Conservation (phyloP, 37 sponge, comb jelly and placozoan species). For the Oscarella lobularis region DNA sequence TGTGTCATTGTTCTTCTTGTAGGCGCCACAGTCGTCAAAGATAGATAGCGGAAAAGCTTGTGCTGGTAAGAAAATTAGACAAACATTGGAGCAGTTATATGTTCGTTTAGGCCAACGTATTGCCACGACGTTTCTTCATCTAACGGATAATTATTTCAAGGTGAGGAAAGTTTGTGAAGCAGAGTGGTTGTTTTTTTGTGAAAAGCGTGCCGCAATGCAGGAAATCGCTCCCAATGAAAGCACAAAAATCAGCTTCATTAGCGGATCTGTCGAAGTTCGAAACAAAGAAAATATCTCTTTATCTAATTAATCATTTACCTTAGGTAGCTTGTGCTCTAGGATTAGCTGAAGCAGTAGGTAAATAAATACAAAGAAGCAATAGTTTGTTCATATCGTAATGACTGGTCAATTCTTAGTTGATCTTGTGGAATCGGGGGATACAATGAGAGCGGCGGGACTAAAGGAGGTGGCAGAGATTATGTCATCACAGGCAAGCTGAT, state of each 20-base stretch:
- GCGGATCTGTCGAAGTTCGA: slow-evolving; percentile 9
- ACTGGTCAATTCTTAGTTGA: no score
- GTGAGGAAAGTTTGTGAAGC: neutral
- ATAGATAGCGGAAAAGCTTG: no score
- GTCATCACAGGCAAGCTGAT: neutral
- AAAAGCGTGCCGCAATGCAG: no score
- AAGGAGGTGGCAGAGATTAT: neutral
- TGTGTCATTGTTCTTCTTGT: no score
- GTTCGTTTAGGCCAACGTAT: slow-evolving; percentile 5
- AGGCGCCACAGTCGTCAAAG: no score
- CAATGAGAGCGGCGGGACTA: slow-evolving; percentile 6
- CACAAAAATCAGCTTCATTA: neutral
- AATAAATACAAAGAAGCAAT: neutral
- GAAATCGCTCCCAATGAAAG: neutral
- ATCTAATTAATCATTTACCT: neutral
- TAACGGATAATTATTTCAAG: neutral
- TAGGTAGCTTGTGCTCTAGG: neutral
- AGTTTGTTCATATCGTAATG: no score
- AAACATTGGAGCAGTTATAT: no score
- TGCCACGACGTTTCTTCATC: neutral
- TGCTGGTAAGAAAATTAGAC: no score
- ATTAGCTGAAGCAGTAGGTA: neutral
- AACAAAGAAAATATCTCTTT: neutral
- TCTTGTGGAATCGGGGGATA: slow-evolving; percentile 11
- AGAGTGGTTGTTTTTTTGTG: no score